Evolutionary conservation across 2,888 invertebrate genomes (phyloP).

Genomic region (Lithophane semibrunnea): DNA sequence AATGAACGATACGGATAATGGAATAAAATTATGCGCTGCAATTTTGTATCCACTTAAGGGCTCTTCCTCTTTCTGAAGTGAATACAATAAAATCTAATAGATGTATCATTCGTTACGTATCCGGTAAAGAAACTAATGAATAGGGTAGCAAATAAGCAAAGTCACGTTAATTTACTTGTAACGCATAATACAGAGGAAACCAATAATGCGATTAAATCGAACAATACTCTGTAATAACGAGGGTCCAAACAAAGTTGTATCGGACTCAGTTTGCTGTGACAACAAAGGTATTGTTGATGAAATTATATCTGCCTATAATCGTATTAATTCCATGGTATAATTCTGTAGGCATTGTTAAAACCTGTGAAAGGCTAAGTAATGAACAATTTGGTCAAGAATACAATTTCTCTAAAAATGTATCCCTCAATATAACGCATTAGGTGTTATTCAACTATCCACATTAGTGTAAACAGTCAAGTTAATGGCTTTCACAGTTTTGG

Average conservation of each 20-base stretch:
- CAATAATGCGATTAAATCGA: slow-evolving; percentile 57
- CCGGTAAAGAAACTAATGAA: slow-evolving; percentile 14
- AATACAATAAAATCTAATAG: slow-evolving; percentile 9
- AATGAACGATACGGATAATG: slow-evolving; percentile 23
- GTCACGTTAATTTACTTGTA: slow-evolving; percentile 22
- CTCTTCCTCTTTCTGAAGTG: background rate
- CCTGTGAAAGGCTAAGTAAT: background rate
- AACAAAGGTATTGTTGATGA: slow-evolving; percentile 57
- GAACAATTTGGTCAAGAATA: background rate
- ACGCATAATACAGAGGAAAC: slow-evolving; percentile 28
- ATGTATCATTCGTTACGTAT: slow-evolving; percentile 1
- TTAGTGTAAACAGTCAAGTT: slow-evolving; percentile 8
- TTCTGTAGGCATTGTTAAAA: background rate
- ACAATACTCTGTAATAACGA: slow-evolving; percentile 49
- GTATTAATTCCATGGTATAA: slow-evolving; percentile 36
- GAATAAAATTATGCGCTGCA: slow-evolving; percentile 23
- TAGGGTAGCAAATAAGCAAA: slow-evolving; percentile 13
- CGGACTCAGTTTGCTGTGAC: slow-evolving; percentile 40
- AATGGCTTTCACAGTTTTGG: slow-evolving; percentile 18
- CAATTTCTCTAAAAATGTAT: background rate
- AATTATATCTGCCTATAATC: slow-evolving; percentile 50
- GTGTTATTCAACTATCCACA: slow-evolving; percentile 16
- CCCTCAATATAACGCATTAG: background rate
- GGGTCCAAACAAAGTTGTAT: slow-evolving; percentile 51
- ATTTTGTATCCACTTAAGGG: slow-evolving; percentile 22